phyloP scores from a whole-genome alignment of 2,888 invertebrate species.

The Drosophila aldrichi region DNA sequence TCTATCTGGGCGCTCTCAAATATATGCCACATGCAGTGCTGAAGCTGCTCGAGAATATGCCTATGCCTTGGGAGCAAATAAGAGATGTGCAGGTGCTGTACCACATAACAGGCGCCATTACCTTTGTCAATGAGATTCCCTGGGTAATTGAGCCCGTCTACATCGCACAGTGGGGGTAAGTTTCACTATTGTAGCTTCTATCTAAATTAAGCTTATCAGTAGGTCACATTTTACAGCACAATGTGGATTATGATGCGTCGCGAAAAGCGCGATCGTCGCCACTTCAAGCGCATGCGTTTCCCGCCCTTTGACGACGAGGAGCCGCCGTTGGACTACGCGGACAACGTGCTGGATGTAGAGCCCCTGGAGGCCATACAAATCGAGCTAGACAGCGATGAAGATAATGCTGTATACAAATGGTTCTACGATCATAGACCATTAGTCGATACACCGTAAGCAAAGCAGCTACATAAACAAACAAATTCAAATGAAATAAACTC shows the following conservation, averaged over 20 bases:
- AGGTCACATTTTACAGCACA: conserved; percentile 87
- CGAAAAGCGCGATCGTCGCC: conserved; percentile 98
- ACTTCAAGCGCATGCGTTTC: conserved; percentile 99
- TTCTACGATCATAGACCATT: conserved; percentile 99
- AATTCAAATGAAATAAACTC: not conserved
- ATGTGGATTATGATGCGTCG: conserved; percentile 99
- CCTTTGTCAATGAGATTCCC: conserved; percentile 99
- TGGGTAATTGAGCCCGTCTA: conserved; percentile 99
- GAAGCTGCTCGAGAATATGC: conserved; percentile 99
- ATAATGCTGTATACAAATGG: conserved; percentile 96
- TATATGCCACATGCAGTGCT: conserved; percentile 99
- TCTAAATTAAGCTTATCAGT: not conserved
- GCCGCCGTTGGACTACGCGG: conserved; percentile 99
- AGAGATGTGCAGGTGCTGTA: conserved; percentile 98
- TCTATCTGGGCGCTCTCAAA: conserved; percentile 98
- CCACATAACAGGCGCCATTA: conserved; percentile 99
- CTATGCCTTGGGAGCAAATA: conserved; percentile 99
- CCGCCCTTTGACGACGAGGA: conserved; percentile 99
- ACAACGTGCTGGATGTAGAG: conserved; percentile 99
- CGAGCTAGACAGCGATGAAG: conserved; percentile 98
- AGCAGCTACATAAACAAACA: not conserved
- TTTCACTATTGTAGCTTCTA: not conserved
- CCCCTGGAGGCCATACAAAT: conserved; percentile 99
- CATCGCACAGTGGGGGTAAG: conserved; percentile 99
- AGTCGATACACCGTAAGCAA: conserved; percentile 92